Percentiles rank a stretch among this genome's conserved stretches.
Conservation (phyloP, 2,113 vertebrate genomes). For the Catagonus wagneri region DNA sequence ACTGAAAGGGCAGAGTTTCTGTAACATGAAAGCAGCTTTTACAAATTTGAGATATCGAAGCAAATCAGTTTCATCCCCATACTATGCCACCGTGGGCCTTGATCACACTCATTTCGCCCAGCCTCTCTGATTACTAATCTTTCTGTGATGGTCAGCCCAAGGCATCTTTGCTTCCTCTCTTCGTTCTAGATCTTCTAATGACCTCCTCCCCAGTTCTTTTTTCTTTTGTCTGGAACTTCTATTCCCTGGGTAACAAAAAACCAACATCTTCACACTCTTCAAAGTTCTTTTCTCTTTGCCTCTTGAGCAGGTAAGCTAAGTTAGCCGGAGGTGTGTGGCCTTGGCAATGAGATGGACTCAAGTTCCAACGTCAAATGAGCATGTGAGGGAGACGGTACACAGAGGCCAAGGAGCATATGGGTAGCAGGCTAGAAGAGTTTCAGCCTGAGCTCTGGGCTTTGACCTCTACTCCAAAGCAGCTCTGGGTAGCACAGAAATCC, state of each 20-base stretch:
- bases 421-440: neutral
- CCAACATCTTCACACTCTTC: neutral
- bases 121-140: neutral
- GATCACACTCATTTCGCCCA: neutral
- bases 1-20: neutral
- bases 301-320: neutral
- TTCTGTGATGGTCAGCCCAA: neutral
- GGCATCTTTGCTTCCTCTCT: neutral
- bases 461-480: neutral
- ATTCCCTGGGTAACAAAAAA: conserved; percentile 29
- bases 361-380: neutral
- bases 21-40: neutral
- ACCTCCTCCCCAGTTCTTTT: neutral
- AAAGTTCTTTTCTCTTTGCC: conserved; percentile 16
- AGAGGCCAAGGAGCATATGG: neutral
- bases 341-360: neutral
- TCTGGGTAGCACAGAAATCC: neutral
- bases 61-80: neutral
- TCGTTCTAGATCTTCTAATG: neutral
- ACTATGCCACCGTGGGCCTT: neutral
- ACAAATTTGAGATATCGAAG: neutral
- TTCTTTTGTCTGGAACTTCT: neutral
- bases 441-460: neutral
- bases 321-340: neutral
- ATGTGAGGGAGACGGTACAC: neutral